Base-by-base conservation (phyloP, 2,113 vertebrate species). In the Brachyistius frenatus region DNA sequence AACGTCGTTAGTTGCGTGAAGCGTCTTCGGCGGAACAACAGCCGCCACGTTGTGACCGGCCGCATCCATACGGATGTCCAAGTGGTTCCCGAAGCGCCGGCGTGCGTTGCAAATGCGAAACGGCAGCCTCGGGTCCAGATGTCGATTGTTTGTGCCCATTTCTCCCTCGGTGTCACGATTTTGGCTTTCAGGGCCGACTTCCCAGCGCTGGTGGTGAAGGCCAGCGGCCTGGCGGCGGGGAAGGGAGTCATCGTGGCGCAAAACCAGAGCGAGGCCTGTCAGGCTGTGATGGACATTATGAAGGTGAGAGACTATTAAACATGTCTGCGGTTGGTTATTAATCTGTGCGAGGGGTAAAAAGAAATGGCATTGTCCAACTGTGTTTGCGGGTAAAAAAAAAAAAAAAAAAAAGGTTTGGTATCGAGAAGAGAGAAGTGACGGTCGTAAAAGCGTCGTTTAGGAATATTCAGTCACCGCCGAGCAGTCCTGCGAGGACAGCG, bases 141-240 rank as follows among this genome's bases (percentile, higher is more conserved):
- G 72, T 64, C 54, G 39, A 73, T 8, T 14, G 0, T 52, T 11
- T 53, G 13, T 49, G 41, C 41, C 10, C 10, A 44, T 44, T 11
- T 44, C 10, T 11, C 9, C 10, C 10, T 44, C 13, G 10, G 4
- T 16, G 33, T 66, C 10, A 1, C 66, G 54, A 33, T 37, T 55
- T 13, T 2, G 56, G 37, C 4, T 11, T 66, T 32, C 86, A 99
- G 98, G 57, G 96, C 96, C 1, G 91, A 94, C 66, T 98, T 98
- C 73, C 97, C 96, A 1, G 97, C 97, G 13, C 86, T 99, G 76
- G 98, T 99, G 64, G 97, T 99, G 78, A 99, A 99, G 91, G 97
- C 98, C 52, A 99, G 97, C 30, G 98, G 96, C 10, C 91, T 98
- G 84, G 97, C 98, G 2, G 97, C 97, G 52, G 98, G 97, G 63